Evolutionary conservation across 2,888 invertebrate species (phyloP).

Genomic region (Dermolepida albohirtum): DNA sequence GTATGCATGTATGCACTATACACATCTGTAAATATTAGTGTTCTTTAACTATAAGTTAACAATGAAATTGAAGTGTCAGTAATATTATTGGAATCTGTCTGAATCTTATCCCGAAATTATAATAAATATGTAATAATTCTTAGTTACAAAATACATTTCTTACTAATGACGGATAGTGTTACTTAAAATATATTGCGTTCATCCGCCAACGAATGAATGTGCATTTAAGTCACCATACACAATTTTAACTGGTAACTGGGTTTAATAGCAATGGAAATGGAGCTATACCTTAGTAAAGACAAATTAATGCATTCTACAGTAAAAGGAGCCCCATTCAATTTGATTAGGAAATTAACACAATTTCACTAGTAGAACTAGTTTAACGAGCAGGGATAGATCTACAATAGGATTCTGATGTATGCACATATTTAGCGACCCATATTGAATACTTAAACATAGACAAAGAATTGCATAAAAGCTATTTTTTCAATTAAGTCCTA

Average conservation of each 20-base stretch:
- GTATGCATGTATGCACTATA: too few species aligned
- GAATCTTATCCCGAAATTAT: too few species aligned
- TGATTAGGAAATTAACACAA: constrained; percentile 39
- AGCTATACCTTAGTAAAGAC: constrained; percentile 35
- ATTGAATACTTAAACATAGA: constrained; percentile 27
- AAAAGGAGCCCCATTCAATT: constrained; percentile 33
- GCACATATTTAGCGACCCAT: constrained; percentile 36
- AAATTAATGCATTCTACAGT: constrained; percentile 35
- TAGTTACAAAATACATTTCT: too few species aligned
- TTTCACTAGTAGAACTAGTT: constrained; percentile 20
- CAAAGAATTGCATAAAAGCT: constrained; percentile 15
- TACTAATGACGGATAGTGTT: too few species aligned
- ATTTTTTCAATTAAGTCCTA: constrained; percentile 25
- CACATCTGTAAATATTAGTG: too few species aligned
- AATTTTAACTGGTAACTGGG: constrained; percentile 27
- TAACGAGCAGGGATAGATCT: constrained; percentile 18
- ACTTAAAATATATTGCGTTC: constrained; percentile 1
- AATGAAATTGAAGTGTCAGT: too few species aligned
- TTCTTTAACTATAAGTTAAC: too few species aligned
- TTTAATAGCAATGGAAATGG: constrained; percentile 38
- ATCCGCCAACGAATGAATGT: constrained; percentile 28
- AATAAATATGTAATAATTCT: too few species aligned
- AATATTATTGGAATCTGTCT: too few species aligned
- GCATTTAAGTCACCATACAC: constrained; percentile 28
- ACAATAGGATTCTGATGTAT: constrained; percentile 27